phyloP scores from a whole-genome alignment of 37 sponge, comb jelly and placozoan species.

The Chondrosia reniformis region DNA sequence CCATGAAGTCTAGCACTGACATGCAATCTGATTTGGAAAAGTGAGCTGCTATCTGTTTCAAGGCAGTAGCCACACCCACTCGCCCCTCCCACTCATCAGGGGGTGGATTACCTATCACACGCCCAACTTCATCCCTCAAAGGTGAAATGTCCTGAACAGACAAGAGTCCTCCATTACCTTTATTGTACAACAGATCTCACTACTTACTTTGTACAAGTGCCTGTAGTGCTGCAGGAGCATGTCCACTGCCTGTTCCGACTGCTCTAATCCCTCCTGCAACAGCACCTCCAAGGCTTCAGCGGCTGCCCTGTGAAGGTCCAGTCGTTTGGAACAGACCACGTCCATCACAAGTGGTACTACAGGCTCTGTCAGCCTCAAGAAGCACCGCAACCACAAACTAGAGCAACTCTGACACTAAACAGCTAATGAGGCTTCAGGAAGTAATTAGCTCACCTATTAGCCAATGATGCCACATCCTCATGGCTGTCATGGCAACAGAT shows the following conservation, averaged over 20 bases:
- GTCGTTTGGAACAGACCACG: slow-evolving; percentile 19
- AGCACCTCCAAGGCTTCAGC: slow-evolving; percentile 47
- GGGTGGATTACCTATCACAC: not conserved
- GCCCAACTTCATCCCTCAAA: slow-evolving; percentile 14
- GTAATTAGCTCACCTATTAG: not conserved
- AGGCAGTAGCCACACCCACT: slow-evolving; percentile 78
- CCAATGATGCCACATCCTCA: not conserved
- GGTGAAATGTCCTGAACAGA: not conserved
- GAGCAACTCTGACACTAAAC: not conserved
- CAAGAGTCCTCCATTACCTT: too few species aligned
- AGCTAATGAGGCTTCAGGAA: not conserved
- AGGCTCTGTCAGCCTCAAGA: slow-evolving; percentile 10
- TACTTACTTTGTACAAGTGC: slow-evolving; percentile 18
- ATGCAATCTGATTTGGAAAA: slow-evolving; percentile 24
- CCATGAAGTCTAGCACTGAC: slow-evolving; percentile 58
- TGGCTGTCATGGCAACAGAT: slow-evolving; percentile 23
- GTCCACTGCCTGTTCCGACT: slow-evolving; percentile 6
- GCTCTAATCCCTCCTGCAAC: slow-evolving; percentile 22
- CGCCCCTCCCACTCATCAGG: slow-evolving; percentile 78
- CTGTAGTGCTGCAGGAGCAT: slow-evolving; percentile 36
- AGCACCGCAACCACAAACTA: slow-evolving; percentile 56
- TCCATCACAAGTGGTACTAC: slow-evolving; percentile 16
- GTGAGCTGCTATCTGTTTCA: slow-evolving; percentile 53
- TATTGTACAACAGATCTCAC: too few species aligned
- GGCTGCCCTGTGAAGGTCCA: slow-evolving; percentile 31